Evolutionary conservation across 2,888 invertebrate genomes (phyloP), one percentile per base, ranked within the genome.

Genomic region (Coecobrya sp.): DNA sequence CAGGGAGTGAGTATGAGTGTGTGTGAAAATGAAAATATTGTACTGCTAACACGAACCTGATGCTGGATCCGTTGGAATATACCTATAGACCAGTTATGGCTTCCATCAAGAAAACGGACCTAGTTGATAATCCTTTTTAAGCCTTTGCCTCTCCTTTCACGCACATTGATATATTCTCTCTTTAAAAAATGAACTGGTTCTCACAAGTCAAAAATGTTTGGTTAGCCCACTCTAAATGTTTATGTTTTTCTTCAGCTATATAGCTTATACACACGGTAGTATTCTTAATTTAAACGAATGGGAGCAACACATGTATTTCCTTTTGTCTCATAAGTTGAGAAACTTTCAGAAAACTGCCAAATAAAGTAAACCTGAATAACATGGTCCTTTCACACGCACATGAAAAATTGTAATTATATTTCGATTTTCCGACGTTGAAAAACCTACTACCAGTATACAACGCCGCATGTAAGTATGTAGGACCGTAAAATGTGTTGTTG

Each of bases 141-240:
- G 27, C 79, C 79, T 52, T n/a, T 49, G 5, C n/a, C 19, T 79
- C 16, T 42, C 25, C 13, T 52, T 59, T 1, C 5, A 59, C 27
- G 30, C n/a, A 19, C 59, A 81, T 81, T 81, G 81, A 81, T 81
- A 36, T 81, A 81, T 59, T 59, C 59, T 22, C 45, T 19, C 3
- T 25, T 79, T 81, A 81, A 55, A 81, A 52, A 79, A 52, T 81
- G 30, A 5, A 30, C 81, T 81, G 11, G 25, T 22, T 81, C 52
- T 30, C 27, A 30, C 55, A 81, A 81, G 55, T 81, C 81, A 81
- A 81, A 55, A 55, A 79, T 81, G 55, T 81, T 81, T 81, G 55
- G 59, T 27, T 81, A n/a, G 55, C 52, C 19, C 3, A 59, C 4
- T n/a, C n/a, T 30, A 25, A 62, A 55, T 81, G 81, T 59, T 59